Percentiles rank a stretch among this genome's conserved stretches.
Evolutionary conservation across 1,140 invertebrate species (phyloP).

Genomic region (Drosophila persimilis): DNA sequence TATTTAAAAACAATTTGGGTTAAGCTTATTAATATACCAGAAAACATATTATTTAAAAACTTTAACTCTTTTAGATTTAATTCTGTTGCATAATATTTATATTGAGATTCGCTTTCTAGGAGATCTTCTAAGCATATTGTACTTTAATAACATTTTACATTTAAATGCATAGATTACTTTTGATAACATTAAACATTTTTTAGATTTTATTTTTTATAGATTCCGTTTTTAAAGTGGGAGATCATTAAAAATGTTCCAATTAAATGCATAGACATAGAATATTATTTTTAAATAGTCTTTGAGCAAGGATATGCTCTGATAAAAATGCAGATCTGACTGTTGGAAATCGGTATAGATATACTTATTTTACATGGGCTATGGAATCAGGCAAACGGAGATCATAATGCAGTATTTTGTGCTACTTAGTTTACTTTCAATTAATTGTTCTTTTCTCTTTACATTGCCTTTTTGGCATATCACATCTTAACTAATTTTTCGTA

Average conservation of each 20-base stretch:
- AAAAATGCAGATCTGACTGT: constrained; percentile 23
- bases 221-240: background rate
- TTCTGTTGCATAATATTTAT: too few species aligned
- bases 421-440: constrained; percentile 45
- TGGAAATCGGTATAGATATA: background rate
- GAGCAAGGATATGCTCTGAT: constrained; percentile 4
- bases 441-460: constrained; percentile 22
- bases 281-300: constrained; percentile 10
- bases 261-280: constrained; percentile 24
- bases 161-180: too few species aligned
- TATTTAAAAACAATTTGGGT: too few species aligned
- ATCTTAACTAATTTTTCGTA: constrained; percentile 57
- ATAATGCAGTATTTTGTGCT: constrained; percentile 38
- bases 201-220: background rate
- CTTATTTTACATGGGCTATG: background rate
- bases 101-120: too few species aligned
- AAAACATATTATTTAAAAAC: too few species aligned
- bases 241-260: too few species aligned
- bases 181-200: too few species aligned
- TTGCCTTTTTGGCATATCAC: constrained; percentile 63
- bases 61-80: too few species aligned
- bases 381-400: constrained; percentile 25
- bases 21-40: too few species aligned
- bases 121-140: too few species aligned
- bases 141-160: too few species aligned